These are phyloP conservation scores for Cyphomyrus plagiostoma DNA, from an alignment of 2,113 vertebrate species.

Conservation along the genomic window DNA sequence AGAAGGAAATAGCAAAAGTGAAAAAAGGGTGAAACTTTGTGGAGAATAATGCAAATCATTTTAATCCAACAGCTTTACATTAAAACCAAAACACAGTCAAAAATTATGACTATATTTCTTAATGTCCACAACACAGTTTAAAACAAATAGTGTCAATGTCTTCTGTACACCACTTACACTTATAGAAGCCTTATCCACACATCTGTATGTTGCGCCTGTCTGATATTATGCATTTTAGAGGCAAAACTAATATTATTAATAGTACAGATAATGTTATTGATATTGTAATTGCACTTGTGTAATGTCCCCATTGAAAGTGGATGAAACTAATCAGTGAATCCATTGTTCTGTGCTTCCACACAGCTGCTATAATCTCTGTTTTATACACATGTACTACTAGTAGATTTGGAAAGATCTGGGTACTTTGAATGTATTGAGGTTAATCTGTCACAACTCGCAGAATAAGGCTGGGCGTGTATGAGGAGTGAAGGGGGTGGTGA, in stretches of 20 bases:
- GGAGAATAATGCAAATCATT: neutral
- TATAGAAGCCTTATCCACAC: neutral
- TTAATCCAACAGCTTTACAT: neutral
- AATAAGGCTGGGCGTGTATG: neutral
- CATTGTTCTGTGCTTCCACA: neutral
- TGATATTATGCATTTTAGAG: neutral
- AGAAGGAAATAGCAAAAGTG: neutral
- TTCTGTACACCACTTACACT: neutral
- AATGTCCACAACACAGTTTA: neutral
- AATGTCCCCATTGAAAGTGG: neutral
- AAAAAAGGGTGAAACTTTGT: neutral
- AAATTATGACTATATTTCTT: neutral
- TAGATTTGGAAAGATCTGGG: constrained; percentile 28
- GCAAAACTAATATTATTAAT: neutral
- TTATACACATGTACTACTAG: neutral
- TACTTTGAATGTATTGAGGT: constrained; percentile 36
- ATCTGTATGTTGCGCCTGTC: neutral
- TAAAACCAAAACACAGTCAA: neutral
- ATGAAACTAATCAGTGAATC: neutral
- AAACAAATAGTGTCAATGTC: neutral
- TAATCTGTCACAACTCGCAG: constrained; percentile 32
- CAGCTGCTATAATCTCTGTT: neutral
- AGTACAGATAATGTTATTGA: neutral
- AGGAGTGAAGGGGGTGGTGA: constrained; percentile 9
- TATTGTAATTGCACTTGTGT: neutral